Evolutionary conservation across 2,113 vertebrate species (phyloP).

Genomic region (Paradoxurus hermaphroditus): DNA sequence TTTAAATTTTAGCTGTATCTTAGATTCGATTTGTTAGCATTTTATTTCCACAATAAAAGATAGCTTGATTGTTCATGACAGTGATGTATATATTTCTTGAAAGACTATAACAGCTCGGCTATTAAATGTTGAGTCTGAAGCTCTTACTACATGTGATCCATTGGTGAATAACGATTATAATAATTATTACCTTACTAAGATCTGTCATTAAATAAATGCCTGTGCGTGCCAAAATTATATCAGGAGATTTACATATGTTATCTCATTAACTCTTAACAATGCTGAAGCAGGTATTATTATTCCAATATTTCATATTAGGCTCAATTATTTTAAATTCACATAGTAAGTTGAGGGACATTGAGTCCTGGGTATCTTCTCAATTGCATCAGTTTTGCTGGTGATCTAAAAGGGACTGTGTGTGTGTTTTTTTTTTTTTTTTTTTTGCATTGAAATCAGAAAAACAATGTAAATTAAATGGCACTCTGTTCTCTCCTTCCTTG

Average conservation of each 20-base stretch:
- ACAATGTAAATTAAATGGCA: neutral
- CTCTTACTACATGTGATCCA: conserved; percentile 22
- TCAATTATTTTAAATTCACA: neutral
- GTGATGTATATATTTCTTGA: neutral
- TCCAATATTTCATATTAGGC: neutral
- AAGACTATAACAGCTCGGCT: neutral
- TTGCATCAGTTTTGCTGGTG: neutral
- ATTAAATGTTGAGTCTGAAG: neutral
- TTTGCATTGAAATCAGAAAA: neutral
- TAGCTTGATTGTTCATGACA: neutral
- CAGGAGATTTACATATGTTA: neutral
- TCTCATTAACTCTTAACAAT: neutral
- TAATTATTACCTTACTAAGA: conserved; percentile 43
- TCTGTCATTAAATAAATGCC: conserved; percentile 17
- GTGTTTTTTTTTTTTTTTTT: neutral
- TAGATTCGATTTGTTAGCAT: neutral
- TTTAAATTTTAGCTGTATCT: neutral
- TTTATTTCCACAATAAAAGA: conserved; percentile 30
- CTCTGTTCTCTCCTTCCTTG: neutral
- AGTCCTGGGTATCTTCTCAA: neutral
- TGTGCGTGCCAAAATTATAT: neutral
- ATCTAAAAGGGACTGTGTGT: neutral
- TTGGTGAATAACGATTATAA: conserved; percentile 22
- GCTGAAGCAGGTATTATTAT: neutral
- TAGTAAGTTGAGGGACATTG: neutral